Evolutionary conservation across 2,113 vertebrate genomes (phyloP), one percentile per base, ranked within the genome.

Genomic region (Calidris pugnax): DNA sequence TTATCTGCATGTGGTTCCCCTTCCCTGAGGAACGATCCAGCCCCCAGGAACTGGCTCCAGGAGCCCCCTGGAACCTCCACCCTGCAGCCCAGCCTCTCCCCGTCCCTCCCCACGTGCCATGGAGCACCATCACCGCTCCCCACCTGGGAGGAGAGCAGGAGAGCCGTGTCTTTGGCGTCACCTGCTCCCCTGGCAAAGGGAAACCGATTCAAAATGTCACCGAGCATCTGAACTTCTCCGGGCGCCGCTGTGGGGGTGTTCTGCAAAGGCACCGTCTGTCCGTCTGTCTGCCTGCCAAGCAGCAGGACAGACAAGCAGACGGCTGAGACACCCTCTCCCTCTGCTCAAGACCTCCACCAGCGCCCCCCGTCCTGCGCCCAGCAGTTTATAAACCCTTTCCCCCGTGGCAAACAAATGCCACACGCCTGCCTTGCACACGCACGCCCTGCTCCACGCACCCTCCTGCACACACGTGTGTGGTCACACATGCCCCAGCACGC

Each of bases 361-460:
- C 5, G 3, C 18, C 3, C 32, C 56, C 19, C 5, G 2, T 32
- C 55, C 67, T 4, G 9, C 6, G 2, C 32, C 24, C 7, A 51
- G 47, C 1, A 5, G 7, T 21, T 19, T 8, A 24, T 26, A 5
- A 16, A 9, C 50, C 50, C 0, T 11, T 12, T 4, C 59, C 28
- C 7, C 2, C 7, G 6, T 2, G 1, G 23, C 60, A 6, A 21
- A 21, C 4, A 6, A 21, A 16, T 3, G 35, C 57, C 4, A 18
- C 17, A 5, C 9, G 4, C 15, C 63, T 4, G 4, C 7, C 3
- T 11, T 55, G 57, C n/a, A 10, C 10, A 35, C 4, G 15, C 43
- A 2, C 21, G 1, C 13, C 53, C 18, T 5, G 37, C 76, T 26
- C 45, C 47, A 4, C 17, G 4, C 47, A 22, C n/a, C 35, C 35